These are phyloP conservation scores for Bombus terrestris DNA, from an alignment of 1,140 invertebrate genomes.

Conservation along the genomic window DNA sequence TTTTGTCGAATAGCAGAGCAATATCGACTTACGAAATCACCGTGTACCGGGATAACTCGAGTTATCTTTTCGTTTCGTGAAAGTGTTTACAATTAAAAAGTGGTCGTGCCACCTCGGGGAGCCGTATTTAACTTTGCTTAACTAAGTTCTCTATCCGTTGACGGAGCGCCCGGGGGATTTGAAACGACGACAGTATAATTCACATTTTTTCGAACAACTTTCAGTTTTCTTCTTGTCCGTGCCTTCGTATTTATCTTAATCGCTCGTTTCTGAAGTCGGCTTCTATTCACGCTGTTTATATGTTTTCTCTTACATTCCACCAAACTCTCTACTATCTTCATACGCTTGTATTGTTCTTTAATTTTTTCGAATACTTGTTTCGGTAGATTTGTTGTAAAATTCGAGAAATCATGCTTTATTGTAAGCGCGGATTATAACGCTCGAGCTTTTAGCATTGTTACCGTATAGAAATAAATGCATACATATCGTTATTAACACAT, in stretches of 20 bases:
- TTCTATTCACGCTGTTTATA: neutral
- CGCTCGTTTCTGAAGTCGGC: neutral
- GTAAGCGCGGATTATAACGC: neutral
- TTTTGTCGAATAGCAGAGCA: slow-evolving; percentile 3
- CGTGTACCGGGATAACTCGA: slow-evolving; percentile 13
- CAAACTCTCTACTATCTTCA: neutral
- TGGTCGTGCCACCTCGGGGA: slow-evolving; percentile 79
- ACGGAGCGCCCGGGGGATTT: slow-evolving; percentile 77
- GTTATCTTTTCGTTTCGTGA: slow-evolving; percentile 72
- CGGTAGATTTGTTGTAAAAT: neutral
- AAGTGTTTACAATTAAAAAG: slow-evolving; percentile 82
- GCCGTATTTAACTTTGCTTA: slow-evolving; percentile 82
- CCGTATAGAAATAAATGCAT: neutral
- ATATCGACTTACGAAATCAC: neutral
- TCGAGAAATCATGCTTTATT: neutral
- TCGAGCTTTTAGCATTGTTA: neutral
- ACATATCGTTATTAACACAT: neutral
- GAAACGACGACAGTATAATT: slow-evolving; percentile 68
- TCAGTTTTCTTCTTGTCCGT: slow-evolving; percentile 21
- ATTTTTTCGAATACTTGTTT: neutral
- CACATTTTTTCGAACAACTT: slow-evolving; percentile 55
- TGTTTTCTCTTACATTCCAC: neutral
- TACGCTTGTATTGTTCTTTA: neutral
- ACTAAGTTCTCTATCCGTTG: slow-evolving; percentile 80
- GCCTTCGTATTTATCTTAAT: slow-evolving; percentile 10